Percentiles rank a stretch among this genome's conserved stretches.
Conservation (phyloP, 2,888 invertebrate species). For the Xestia c-nigrum region DNA sequence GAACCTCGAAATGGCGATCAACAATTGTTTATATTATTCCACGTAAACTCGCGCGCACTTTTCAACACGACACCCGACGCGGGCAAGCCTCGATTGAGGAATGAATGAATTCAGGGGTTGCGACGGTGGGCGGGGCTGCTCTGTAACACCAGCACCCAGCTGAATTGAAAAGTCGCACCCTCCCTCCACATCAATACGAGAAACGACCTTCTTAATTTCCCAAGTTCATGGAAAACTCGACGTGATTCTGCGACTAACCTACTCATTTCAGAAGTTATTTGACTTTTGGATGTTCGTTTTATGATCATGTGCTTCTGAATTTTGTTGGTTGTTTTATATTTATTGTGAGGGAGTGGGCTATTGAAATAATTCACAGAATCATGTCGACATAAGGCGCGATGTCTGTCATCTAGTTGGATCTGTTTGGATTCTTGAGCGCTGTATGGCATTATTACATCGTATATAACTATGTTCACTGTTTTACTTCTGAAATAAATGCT, state of each 20-base stretch:
- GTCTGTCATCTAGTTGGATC: conserved; percentile 39
- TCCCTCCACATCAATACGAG: conserved; percentile 36
- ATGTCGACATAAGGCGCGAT: conserved; percentile 64
- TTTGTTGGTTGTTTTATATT: conserved; percentile 66
- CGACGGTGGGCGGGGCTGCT: conserved; percentile 83
- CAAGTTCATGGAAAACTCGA: conserved; percentile 78
- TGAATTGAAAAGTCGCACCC: conserved; percentile 68
- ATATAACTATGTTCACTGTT: background rate
- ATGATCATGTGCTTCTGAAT: conserved; percentile 52
- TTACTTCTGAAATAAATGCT: conserved; percentile 2
- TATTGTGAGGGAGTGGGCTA: conserved; percentile 65
- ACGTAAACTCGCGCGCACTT: conserved; percentile 75
- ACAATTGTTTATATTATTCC: conserved; percentile 78
- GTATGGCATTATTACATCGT: conserved; percentile 37
- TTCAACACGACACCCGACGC: conserved; percentile 69
- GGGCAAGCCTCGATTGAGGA: conserved; percentile 73
- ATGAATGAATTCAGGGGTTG: conserved; percentile 87
- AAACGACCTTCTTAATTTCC: conserved; percentile 64
- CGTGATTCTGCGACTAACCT: conserved; percentile 72
- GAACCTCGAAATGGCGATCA: conserved; percentile 60
- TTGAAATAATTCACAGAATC: conserved; percentile 71
- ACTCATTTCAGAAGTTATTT: conserved; percentile 56
- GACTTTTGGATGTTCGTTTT: conserved; percentile 25
- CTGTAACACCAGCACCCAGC: conserved; percentile 70
- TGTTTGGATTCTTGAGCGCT: conserved; percentile 40